Percentiles rank a stretch among this genome's conserved stretches.
These are phyloP conservation scores for Ormyrus labotus DNA, from an alignment of 2,888 invertebrate genomes.

Conservation along the genomic window DNA sequence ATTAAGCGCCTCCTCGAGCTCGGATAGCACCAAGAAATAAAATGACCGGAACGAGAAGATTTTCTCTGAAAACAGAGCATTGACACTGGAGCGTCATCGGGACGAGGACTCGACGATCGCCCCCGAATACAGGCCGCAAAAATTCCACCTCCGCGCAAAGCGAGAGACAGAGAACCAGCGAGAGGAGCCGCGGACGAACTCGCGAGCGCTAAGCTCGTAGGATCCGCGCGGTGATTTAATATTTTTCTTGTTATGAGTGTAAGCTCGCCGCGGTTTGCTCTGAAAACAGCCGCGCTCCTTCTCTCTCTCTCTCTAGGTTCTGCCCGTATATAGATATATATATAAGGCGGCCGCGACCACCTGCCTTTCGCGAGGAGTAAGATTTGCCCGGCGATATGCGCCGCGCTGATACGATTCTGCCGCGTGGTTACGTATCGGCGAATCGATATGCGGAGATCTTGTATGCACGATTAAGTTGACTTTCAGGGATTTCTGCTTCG, in stretches of 20 bases:
- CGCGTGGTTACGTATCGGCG: neutral
- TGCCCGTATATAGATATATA: neutral
- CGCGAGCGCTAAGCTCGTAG: no score
- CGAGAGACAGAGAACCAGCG: neutral
- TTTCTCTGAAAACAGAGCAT: constrained; percentile 49
- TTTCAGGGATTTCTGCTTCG: neutral
- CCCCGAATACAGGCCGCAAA: no score
- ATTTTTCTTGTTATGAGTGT: constrained; percentile 74
- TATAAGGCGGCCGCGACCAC: constrained; percentile 14
- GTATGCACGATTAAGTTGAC: no score
- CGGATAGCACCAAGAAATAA: no score
- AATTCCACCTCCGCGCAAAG: neutral
- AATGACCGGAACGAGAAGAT: constrained; percentile 5
- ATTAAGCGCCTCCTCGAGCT: no score
- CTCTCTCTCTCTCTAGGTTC: neutral
- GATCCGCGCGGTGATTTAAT: constrained; percentile 68
- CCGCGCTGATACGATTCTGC: constrained; percentile 30
- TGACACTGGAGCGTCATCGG: constrained; percentile 13
- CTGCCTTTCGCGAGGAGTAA: constrained; percentile 11
- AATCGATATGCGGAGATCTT: no score
- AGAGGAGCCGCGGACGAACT: no score
- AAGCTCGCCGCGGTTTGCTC: constrained; percentile 70
- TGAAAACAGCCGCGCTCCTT: constrained; percentile 67
- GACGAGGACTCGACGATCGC: neutral
- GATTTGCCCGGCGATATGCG: constrained; percentile 31